phyloP scores from a whole-genome alignment of 2,113 vertebrate genomes.

The Spea bombifrons region DNA sequence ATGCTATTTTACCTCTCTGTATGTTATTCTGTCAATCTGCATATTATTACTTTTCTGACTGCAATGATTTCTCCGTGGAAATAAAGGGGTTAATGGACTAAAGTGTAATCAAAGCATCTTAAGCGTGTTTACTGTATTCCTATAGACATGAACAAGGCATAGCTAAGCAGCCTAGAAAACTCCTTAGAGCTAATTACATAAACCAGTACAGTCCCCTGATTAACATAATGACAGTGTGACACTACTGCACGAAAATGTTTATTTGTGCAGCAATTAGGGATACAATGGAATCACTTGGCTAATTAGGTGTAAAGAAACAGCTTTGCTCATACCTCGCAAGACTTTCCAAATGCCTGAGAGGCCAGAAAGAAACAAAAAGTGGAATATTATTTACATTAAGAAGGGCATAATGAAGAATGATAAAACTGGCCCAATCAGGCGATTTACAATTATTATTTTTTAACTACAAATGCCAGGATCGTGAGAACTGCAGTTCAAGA shows the following conservation, averaged over 20 bases:
- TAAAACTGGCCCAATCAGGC: too few species aligned
- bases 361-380: not conserved
- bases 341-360: not conserved
- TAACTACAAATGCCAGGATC: too few species aligned
- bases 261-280: conserved; percentile 40
- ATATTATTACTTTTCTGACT: not conserved
- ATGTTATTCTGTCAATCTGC: conserved; percentile 27
- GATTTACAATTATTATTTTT: too few species aligned
- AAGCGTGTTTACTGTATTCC: not conserved
- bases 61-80: not conserved
- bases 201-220: conserved; percentile 20
- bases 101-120: not conserved
- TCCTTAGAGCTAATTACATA: conserved; percentile 22
- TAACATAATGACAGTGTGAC: conserved; percentile 36
- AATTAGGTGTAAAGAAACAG: conserved; percentile 25
- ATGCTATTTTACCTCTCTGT: conserved; percentile 23
- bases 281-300: conserved; percentile 29
- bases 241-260: conserved; percentile 31
- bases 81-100: conserved; percentile 11
- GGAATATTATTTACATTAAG: not conserved
- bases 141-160: not conserved
- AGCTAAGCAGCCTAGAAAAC: conserved; percentile 16
- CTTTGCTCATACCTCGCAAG: not conserved
- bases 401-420: not conserved
- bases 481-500: too few species aligned